Base-by-base conservation (phyloP, 2,888 invertebrate species). In the Lasioglossum morio region DNA sequence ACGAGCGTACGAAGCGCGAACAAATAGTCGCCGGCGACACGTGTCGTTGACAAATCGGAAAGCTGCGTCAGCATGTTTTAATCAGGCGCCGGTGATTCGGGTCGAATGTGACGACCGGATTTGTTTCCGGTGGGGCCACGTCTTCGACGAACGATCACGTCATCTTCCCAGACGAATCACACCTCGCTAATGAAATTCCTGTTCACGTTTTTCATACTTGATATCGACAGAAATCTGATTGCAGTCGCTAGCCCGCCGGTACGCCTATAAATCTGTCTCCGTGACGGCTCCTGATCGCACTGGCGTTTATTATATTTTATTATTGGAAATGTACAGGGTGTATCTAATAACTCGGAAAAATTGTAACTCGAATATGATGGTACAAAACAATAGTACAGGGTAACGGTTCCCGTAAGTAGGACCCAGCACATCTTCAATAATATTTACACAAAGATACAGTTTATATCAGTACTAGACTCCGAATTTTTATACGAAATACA, bases 31-130 rank as follows among this genome's bases (percentile, higher is more conserved):
- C n/a, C 34, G 66, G 74, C 86, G 86, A 87, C 90, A 89, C 89
- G 89, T 86, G 83, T 84, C 75, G 79, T 80, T 88, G 88, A 91
- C 87, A 89, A 90, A 91, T 88, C 84, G 88, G 78, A 85, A 84
- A 88, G 81, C 87, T 74, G 84, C 84, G 40, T 66, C 30, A 37
- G 69, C 69, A 79, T 66, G 80, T 86, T 91, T 89, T 90, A 91
- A 91, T 91, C 91, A 88, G 63, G 88, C 86, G 74, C 40, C 34
- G 69, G 83, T 85, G 86, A 87, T 91, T 85, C 82, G 80, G 89
- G 87, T 88, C 88, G 87, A 90, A 84, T 88, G 83, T 82, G 79
- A 86, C 90, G 86, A 90, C 89, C 88, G 84, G 82, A 77, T 79
- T 72, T 79, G 63, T 82, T 86, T 77, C 46, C 72, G 60, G 57